Base-by-base conservation (phyloP, 2,888 invertebrate species). In the Caenorhabditis virilis region DNA sequence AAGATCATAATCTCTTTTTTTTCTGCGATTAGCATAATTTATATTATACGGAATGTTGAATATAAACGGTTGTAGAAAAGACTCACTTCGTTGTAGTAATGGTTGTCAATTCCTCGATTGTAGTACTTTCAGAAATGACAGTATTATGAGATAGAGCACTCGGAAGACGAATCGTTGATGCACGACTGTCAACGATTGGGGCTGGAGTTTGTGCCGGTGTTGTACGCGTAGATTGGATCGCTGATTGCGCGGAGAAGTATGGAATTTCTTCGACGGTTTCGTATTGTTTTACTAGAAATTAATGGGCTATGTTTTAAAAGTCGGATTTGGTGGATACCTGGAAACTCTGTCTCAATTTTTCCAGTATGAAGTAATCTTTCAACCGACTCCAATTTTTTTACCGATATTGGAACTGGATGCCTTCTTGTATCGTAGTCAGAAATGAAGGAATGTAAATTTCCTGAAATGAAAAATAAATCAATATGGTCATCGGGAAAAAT, bases 271-370 rank as follows among this genome's bases (percentile, higher is more conserved):
- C 54, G 2, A 30, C 15, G 4, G n/a, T n/a, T n/a, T n/a, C n/a
- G n/a, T n/a, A n/a, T n/a, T n/a, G n/a, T n/a, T n/a, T n/a, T n/a
- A n/a, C n/a, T n/a, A n/a, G n/a, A n/a, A n/a, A n/a, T n/a, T n/a
- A n/a, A n/a, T n/a, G n/a, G n/a, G n/a, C n/a, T n/a, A n/a, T n/a
- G n/a, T n/a, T n/a, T n/a, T n/a, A n/a, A n/a, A n/a, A n/a, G n/a
- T n/a, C n/a, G n/a, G n/a, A n/a, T n/a, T 16, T 22, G 23, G 30
- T 7, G n/a, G 33, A 30, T 33, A 69, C 74, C 71, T 49, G 74
- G 64, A 38, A 74, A 74, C 35, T 74, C 71, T n/a, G 74, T 71
- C 45, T 74, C 74, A 45, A 63, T 60, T 11, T 64, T 46, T 9
- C 70, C 60, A 30, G 56, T 39, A 5, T 35, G 48, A 18, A 49